Percentiles rank a stretch among this genome's conserved stretches.
Conservation (phyloP, 23 tunicate genomes). For the Ciona savignyi region DNA sequence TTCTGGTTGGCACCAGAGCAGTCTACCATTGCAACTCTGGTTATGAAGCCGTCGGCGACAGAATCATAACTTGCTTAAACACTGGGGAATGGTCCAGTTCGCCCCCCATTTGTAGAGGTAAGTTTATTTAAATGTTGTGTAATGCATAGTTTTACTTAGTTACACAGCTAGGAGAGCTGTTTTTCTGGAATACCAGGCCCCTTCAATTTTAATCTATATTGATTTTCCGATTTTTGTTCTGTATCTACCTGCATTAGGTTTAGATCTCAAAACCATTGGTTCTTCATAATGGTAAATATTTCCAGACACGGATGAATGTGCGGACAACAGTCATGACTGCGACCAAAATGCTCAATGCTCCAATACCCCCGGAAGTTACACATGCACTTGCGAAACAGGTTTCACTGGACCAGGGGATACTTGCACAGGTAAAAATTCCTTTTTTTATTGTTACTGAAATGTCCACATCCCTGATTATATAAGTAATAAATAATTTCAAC, state of each 20-base stretch:
- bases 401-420: constrained; percentile 24
- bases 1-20: constrained; percentile 7
- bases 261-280: no score
- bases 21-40: constrained; percentile 13
- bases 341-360: constrained; percentile 16
- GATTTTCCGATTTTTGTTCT: no score
- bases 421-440: constrained; percentile 20
- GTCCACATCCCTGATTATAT: neutral
- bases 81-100: constrained; percentile 12
- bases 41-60: constrained; percentile 11
- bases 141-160: no score
- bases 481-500: no score
- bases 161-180: no score
- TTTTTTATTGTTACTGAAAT: no score
- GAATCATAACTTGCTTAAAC: constrained; percentile 1
- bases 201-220: neutral
- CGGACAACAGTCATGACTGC: constrained; percentile 18
- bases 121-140: no score
- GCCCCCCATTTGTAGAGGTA: constrained; percentile 38
- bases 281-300: no score
- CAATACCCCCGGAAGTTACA: constrained; percentile 31
- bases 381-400: constrained; percentile 36
- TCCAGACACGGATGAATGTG: constrained; percentile 54
- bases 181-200: no score
- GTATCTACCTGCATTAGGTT: no score